Percentiles rank a stretch among this genome's conserved stretches.
Evolutionary conservation across 1,140 invertebrate genomes (phyloP).

Genomic region (Vanessa tameamea): DNA sequence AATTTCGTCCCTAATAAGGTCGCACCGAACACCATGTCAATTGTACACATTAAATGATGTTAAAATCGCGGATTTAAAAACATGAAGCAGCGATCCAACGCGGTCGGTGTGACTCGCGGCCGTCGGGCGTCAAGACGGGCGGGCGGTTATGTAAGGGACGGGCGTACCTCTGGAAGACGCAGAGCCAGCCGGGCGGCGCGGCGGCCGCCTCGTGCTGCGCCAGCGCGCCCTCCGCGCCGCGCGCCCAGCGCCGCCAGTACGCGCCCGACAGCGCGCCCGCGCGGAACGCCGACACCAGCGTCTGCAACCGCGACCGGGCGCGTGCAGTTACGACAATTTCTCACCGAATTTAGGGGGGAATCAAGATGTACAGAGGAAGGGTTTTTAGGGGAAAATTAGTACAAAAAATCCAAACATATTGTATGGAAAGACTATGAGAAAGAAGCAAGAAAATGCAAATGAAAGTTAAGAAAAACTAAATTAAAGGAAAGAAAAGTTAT

Average conservation of each 20-base stretch:
- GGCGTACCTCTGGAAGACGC: constrained; percentile 75
- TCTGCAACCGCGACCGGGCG: constrained; percentile 39
- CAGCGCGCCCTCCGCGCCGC: constrained; percentile 49
- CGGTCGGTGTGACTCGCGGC: constrained; percentile 7
- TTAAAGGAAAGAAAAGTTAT: too few relatives aligned
- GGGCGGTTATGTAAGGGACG: constrained; percentile 29
- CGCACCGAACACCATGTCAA: too few relatives aligned
- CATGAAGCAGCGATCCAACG: background rate
- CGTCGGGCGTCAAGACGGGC: background rate
- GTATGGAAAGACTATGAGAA: too few relatives aligned
- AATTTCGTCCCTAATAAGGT: too few relatives aligned
- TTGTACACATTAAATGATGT: too few relatives aligned
- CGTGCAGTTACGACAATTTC: too few relatives aligned
- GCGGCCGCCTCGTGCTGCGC: constrained; percentile 63
- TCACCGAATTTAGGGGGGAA: too few relatives aligned
- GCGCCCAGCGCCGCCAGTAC: constrained; percentile 61
- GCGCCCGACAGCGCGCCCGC: constrained; percentile 47
- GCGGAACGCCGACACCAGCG: constrained; percentile 53
- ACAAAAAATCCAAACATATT: too few relatives aligned
- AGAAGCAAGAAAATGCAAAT: too few relatives aligned
- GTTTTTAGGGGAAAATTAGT: too few relatives aligned
- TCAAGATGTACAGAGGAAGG: too few relatives aligned
- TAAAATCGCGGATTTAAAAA: background rate
- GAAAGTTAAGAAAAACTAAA: too few relatives aligned
- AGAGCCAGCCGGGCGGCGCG: constrained; percentile 73